Evolutionary conservation across 1,140 invertebrate genomes (phyloP).

Genomic region (Hermatobates lingyangjiaoensis): DNA sequence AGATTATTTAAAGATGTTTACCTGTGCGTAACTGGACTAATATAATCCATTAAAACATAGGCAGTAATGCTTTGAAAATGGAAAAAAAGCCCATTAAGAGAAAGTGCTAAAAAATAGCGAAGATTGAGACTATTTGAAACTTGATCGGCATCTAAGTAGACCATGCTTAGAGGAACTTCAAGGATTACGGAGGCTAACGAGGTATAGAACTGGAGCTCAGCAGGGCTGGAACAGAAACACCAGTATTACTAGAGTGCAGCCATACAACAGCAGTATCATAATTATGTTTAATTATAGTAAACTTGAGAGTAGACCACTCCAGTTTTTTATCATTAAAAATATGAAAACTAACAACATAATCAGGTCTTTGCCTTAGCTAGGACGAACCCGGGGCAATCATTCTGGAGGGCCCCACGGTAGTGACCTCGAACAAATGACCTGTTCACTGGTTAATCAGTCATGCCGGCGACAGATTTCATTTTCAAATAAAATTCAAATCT

Average conservation of each 20-base stretch:
- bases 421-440: too few species aligned
- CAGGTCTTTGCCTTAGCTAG: too few species aligned
- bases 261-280: background rate
- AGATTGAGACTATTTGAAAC: constrained; percentile 24
- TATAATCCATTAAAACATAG: constrained; percentile 69
- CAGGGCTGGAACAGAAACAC: constrained; percentile 35
- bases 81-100: constrained; percentile 67
- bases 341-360: too few species aligned
- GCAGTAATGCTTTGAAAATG: constrained; percentile 76
- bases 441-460: too few species aligned
- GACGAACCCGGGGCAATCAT: too few species aligned
- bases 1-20: too few species aligned
- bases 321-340: too few species aligned
- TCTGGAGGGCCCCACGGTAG: too few species aligned
- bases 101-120: constrained; percentile 37
- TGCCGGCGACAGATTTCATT: too few species aligned
- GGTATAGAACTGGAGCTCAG: constrained; percentile 71
- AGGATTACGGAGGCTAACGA: constrained; percentile 59
- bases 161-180: constrained; percentile 52
- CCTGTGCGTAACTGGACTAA: constrained; percentile 74
- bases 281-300: constrained; percentile 3
- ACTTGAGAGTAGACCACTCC: too few species aligned
- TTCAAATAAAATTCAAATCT: too few species aligned
- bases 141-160: constrained; percentile 36
- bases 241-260: too few species aligned